Conservation (phyloP, 2,888 invertebrate species). For the Dichetophora obliterata region DNA sequence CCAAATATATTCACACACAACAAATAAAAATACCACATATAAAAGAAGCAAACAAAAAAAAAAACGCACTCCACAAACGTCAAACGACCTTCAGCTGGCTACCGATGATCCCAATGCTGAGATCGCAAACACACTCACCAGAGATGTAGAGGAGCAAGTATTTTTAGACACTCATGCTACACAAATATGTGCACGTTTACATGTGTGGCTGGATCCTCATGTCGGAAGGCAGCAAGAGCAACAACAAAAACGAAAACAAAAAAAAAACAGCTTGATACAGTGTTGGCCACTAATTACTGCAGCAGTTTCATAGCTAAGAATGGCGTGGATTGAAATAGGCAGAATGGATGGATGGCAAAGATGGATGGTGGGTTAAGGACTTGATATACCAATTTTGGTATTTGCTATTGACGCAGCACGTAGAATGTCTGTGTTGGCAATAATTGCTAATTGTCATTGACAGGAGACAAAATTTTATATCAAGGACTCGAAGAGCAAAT, state of each 20-base stretch:
- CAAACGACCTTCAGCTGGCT: conserved; percentile 36
- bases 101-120: neutral
- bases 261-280: neutral
- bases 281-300: conserved; percentile 32
- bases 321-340: neutral
- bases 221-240: neutral
- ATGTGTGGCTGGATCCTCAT: conserved; percentile 7
- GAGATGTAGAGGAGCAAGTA: neutral
- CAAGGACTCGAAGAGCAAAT: neutral
- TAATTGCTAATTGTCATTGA: conserved; percentile 30
- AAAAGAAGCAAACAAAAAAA: neutral
- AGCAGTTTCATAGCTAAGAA: neutral
- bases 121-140: neutral
- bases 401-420: conserved; percentile 15
- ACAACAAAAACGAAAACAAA: neutral
- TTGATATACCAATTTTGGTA: conserved; percentile 30
- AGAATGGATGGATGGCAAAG: neutral
- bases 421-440: conserved; percentile 9
- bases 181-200: conserved; percentile 24
- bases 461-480: conserved; percentile 30
- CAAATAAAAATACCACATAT: conserved; percentile 19
- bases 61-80: conserved; percentile 7
- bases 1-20: neutral
- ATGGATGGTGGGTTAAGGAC: neutral
- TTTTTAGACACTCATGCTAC: conserved; percentile 33